Conservation (phyloP, 2,113 vertebrate genomes). For the Brevimyrus niger region DNA sequence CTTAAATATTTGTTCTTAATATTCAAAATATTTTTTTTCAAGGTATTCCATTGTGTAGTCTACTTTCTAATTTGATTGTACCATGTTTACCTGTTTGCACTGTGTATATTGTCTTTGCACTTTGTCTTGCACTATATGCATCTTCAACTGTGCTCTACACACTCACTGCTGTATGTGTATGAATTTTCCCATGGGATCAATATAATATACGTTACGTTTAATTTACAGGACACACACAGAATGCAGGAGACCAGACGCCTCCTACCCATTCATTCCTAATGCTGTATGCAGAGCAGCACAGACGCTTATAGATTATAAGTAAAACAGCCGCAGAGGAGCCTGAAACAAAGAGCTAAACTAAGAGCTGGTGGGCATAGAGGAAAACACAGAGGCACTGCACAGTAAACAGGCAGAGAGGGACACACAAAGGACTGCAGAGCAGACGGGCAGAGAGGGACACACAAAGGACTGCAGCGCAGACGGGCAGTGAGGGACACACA, state of each 20-base stretch:
- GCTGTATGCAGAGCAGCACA: not conserved
- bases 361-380: not conserved
- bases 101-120: not conserved
- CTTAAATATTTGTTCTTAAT: not conserved
- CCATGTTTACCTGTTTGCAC: not conserved
- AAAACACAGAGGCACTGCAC: not conserved
- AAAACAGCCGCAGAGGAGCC: not conserved
- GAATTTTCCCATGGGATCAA: not conserved
- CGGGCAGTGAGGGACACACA: too few relatives aligned
- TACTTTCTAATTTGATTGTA: not conserved
- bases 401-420: not conserved
- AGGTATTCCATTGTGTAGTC: not conserved
- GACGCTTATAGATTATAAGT: not conserved
- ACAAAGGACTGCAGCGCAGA: not conserved
- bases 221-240: not conserved
- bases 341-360: not conserved
- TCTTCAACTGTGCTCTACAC: not conserved
- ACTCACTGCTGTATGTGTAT: not conserved
- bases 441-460: not conserved
- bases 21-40: not conserved
- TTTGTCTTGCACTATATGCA: not conserved
- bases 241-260: not conserved
- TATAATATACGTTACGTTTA: not conserved
- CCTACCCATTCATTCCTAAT: not conserved
- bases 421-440: not conserved